Percentiles rank a stretch among this genome's conserved stretches.
These are phyloP conservation scores for Channa argus DNA, from an alignment of 2,113 vertebrate genomes.

Conservation along the genomic window DNA sequence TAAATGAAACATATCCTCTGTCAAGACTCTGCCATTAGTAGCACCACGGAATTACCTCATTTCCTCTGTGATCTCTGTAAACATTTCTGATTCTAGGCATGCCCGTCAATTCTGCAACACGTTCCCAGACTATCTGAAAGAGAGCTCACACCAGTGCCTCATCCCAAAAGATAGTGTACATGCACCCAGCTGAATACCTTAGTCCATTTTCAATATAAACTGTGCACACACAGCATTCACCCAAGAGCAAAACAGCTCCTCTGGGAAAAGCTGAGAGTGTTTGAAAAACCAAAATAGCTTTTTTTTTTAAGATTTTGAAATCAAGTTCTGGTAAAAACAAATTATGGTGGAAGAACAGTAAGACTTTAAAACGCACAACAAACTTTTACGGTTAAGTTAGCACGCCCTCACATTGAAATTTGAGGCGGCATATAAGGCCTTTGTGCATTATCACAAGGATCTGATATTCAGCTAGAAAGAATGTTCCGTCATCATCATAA, in stretches of 20 bases:
- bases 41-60: constrained; percentile 69
- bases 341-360: constrained; percentile 5
- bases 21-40: constrained; percentile 71
- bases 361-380: not conserved
- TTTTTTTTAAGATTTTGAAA: constrained; percentile 7
- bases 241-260: constrained; percentile 42
- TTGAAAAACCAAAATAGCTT: constrained; percentile 34
- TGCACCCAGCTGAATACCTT: constrained; percentile 23
- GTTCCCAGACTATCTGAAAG: constrained; percentile 29
- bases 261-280: constrained; percentile 24
- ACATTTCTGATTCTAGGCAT: constrained; percentile 66
- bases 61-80: constrained; percentile 70
- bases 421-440: too few species aligned
- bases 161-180: constrained; percentile 40
- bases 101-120: constrained; percentile 32
- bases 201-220: constrained; percentile 45
- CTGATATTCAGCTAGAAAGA: too few species aligned
- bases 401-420: too few species aligned
- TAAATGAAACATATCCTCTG: constrained; percentile 78
- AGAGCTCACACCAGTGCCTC: constrained; percentile 18
- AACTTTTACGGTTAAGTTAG: not conserved
- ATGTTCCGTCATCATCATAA: too few species aligned
- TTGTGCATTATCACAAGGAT: too few species aligned
- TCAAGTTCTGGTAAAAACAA: constrained; percentile 9
- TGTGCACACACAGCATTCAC: constrained; percentile 35